phyloP scores from a whole-genome alignment of 2,888 invertebrate species.

The Aphrophora alni region DNA sequence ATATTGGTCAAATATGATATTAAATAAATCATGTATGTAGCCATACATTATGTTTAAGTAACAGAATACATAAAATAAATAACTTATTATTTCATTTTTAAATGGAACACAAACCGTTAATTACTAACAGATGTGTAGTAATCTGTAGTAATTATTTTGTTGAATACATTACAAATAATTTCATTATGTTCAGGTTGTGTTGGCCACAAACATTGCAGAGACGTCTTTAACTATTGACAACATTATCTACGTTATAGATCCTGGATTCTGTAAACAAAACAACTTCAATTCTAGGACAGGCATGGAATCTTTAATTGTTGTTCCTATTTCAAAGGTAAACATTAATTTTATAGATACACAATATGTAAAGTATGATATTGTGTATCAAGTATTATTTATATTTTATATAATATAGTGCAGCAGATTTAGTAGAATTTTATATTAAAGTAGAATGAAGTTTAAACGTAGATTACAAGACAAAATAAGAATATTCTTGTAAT shows the following conservation, averaged over 20 bases:
- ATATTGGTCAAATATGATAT: no score
- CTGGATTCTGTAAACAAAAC: constrained; percentile 99
- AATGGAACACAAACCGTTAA: background rate
- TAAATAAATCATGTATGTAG: no score
- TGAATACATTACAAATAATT: background rate
- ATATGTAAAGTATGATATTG: no score
- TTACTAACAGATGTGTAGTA: background rate
- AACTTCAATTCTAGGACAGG: constrained; percentile 97
- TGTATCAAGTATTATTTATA: no score
- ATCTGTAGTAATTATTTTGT: background rate
- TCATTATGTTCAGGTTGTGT: constrained; percentile 68
- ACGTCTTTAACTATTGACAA: constrained; percentile 99
- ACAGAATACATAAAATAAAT: no score
- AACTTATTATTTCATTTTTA: background rate
- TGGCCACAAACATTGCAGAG: constrained; percentile 99
- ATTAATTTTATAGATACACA: background rate
- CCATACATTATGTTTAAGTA: no score
- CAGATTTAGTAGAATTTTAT: no score
- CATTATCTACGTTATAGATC: constrained; percentile 98
- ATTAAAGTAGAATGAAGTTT: no score
- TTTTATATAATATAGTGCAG: no score
- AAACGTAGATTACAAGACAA: no score
- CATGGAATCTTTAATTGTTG: constrained; percentile 97
- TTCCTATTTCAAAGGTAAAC: constrained; percentile 89
- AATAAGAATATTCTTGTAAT: no score